Evolutionary conservation across 1,140 invertebrate species (phyloP), one percentile per base, ranked within the genome.

Genomic region (Ruditapes philippinarum): DNA sequence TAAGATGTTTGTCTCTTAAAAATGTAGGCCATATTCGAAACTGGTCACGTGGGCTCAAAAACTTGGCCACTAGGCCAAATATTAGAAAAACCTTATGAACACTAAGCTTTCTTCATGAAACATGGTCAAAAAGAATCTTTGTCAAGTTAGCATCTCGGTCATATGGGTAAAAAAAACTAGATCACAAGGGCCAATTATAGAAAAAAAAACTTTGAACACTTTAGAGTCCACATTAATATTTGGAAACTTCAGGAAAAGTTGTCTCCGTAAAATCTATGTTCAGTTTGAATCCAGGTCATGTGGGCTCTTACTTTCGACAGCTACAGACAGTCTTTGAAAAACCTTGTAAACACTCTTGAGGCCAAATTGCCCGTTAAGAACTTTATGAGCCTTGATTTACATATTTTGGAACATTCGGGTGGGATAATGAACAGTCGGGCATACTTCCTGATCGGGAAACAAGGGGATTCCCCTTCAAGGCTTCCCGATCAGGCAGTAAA

Each of bases 51-150:
- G n/a, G n/a, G n/a, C n/a, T n/a, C n/a, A n/a, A n/a, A n/a, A n/a
- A n/a, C n/a, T n/a, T n/a, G n/a, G n/a, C n/a, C n/a, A n/a, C n/a
- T n/a, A n/a, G n/a, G n/a, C n/a, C n/a, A n/a, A n/a, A n/a, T n/a
- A n/a, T n/a, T n/a, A n/a, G n/a, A n/a, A n/a, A n/a, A n/a, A n/a
- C n/a, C n/a, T n/a, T n/a, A n/a, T n/a, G n/a, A n/a, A n/a, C n/a
- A n/a, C 70, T 14, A 74, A 74, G 70, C 36, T 74, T 74, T 74
- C 70, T 74, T 74, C 70, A 74, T 74, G 70, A 74, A 74, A 74
- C 70, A 31, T 36, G 60, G 60, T 65, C 60, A 65, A n/a, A 65
- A 65, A 33, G 60, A 11, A 11, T n/a, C 7, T n/a, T n/a, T 65
- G 9, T 65, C 9, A 11, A 65, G n/a, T n/a, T n/a, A n/a, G n/a